phyloP scores from a whole-genome alignment of 2,113 vertebrate species.

The Ictidomys tridecemlineatus region DNA sequence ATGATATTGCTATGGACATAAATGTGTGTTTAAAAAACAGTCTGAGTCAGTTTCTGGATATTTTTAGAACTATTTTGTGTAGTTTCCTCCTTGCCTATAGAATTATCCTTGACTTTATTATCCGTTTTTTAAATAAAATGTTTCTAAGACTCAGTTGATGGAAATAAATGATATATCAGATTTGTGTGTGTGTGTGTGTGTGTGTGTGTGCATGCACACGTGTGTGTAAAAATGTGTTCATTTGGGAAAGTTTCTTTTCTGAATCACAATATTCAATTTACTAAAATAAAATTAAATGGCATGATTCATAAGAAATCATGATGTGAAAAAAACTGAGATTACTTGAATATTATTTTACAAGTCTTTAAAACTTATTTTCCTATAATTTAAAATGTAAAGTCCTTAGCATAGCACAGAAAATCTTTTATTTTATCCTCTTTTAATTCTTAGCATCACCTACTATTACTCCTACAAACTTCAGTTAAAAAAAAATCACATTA shows the following conservation, averaged over 20 bases:
- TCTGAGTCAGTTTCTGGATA: neutral
- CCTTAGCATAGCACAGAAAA: neutral
- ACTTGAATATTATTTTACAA: neutral
- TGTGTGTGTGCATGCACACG: no score
- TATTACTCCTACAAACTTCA: neutral
- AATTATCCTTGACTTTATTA: conserved; percentile 3
- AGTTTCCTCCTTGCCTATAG: neutral
- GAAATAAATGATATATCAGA: neutral
- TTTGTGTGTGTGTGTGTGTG: neutral
- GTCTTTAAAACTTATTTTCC: conserved; percentile 15
- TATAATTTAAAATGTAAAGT: neutral
- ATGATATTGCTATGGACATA: neutral
- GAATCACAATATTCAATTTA: conserved; percentile 40
- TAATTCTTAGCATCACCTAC: neutral
- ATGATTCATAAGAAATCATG: neutral
- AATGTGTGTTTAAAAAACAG: neutral
- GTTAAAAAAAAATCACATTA: neutral
- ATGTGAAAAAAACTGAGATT: neutral
- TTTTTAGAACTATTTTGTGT: neutral
- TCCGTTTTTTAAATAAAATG: neutral
- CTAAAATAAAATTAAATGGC: neutral
- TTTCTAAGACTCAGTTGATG: neutral
- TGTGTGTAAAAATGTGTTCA: neutral
- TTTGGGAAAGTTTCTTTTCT: conserved; percentile 33
- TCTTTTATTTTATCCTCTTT: neutral